Conservation (phyloP, 2,888 invertebrate genomes). For the Eubasilissa splendida region DNA sequence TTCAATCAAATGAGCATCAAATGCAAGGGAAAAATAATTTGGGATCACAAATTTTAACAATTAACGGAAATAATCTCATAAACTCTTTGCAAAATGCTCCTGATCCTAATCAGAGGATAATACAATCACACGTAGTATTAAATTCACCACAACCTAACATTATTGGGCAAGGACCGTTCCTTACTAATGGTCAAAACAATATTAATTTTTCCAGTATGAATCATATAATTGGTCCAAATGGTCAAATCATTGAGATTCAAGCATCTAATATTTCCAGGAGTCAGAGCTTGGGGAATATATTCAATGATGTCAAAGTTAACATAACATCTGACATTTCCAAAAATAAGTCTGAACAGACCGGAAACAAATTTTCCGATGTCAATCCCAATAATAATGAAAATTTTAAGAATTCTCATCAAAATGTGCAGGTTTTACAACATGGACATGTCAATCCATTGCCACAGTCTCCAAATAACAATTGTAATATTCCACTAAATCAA, state of each 20-base stretch:
- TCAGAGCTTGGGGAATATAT: slow-evolving; percentile 55
- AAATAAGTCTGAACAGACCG: slow-evolving; percentile 31
- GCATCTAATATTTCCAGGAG: slow-evolving; percentile 60
- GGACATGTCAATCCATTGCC: slow-evolving; percentile 65
- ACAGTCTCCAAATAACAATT: slow-evolving; percentile 60
- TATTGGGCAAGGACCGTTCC: slow-evolving; percentile 52
- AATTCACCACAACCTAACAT: slow-evolving; percentile 59
- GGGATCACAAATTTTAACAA: slow-evolving; percentile 52
- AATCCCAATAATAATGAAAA: slow-evolving; percentile 35
- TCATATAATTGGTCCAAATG: slow-evolving; percentile 73
- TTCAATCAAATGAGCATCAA: slow-evolving; percentile 43
- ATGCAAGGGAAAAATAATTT: slow-evolving; percentile 40
- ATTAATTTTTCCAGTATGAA: slow-evolving; percentile 61
- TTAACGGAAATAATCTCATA: slow-evolving; percentile 49
- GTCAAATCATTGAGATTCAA: slow-evolving; percentile 75
- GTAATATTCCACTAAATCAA: slow-evolving; percentile 3
- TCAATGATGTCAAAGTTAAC: slow-evolving; percentile 45
- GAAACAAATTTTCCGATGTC: slow-evolving; percentile 31
- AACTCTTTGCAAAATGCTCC: slow-evolving; percentile 36
- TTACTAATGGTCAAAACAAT: slow-evolving; percentile 32
- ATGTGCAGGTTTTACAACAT: slow-evolving; percentile 52
- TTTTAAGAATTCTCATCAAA: slow-evolving; percentile 29
- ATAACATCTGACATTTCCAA: slow-evolving; percentile 20
- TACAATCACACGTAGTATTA: slow-evolving; percentile 58
- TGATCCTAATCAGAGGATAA: slow-evolving; percentile 57